Evolutionary conservation across 2,113 vertebrate species (phyloP).

Genomic region (Phasianus colchicus): DNA sequence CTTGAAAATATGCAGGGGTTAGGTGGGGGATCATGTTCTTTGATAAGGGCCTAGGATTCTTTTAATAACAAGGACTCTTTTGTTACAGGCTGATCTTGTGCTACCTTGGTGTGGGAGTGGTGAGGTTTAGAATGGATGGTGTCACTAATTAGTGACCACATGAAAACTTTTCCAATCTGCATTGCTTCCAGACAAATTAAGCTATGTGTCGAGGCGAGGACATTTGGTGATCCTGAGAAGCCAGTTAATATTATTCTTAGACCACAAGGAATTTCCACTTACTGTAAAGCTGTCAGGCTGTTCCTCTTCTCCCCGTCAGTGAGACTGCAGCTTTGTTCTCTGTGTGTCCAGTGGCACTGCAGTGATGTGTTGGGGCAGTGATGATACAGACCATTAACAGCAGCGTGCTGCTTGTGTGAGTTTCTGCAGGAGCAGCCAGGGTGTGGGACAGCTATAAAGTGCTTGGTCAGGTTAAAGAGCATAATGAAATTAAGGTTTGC

Average conservation of each 20-base stretch:
- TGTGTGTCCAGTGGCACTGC: not conserved
- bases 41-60: not conserved
- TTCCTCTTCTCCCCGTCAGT: not conserved
- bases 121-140: not conserved
- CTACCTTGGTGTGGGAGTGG: not conserved
- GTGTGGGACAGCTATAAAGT: not conserved
- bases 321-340: not conserved
- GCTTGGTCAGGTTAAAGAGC: not conserved
- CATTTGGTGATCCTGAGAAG: slow-evolving; percentile 33
- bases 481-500: not conserved
- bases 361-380: not conserved
- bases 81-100: not conserved
- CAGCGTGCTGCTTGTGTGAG: not conserved
- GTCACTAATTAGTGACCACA: slow-evolving; percentile 23
- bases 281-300: not conserved
- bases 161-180: not conserved
- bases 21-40: not conserved
- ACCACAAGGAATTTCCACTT: slow-evolving; percentile 51
- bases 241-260: slow-evolving; percentile 22
- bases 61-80: not conserved
- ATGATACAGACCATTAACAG: not conserved
- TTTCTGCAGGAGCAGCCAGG: not conserved
- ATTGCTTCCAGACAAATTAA: not conserved
- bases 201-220: not conserved
- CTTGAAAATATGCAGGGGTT: not conserved